Evolutionary conservation across 92 coral and sea anemone species (phyloP), one percentile per base, ranked within the genome.

Genomic region (Phenganax stokvisi): DNA sequence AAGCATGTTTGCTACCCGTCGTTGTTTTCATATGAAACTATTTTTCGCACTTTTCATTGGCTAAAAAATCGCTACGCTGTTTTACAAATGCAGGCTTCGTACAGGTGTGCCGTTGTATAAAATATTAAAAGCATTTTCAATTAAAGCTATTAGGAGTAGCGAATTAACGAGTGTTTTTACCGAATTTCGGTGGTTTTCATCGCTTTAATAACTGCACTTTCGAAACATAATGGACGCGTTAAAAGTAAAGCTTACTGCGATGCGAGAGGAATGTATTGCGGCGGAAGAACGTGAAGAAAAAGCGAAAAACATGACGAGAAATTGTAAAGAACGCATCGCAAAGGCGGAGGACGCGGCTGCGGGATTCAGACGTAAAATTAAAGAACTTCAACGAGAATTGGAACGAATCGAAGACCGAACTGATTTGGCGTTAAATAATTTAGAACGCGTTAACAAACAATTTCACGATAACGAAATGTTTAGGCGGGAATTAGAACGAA

Each of bases 361-460:
- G 3, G 69, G 54, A 0, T 10, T 5, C 9, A 76, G 31, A 8
- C 69, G 81, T 27, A 61, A 31, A 76, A 76, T 76, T 8, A 31
- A 60, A 76, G 44, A 27, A 6, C 12, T 12, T 29, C 55, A 76
- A 60, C 6, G 2, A 11, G 12, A 6, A 7, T 59, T 76, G 54
- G 56, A 59, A 31, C 31, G 27, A 59, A 69, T 76, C 16, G 81
- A 76, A 57, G 69, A 76, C 70, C 64, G n/a, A 53, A 76, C 81
- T 13, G 81, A 76, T 76, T 15, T 7, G 10, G 60, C 58, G 25
- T 56, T 76, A 10, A 70, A 76, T 56, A 76, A 12, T 20, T 57
- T 76, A 2, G 81, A 76, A 60, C 81, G 81, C 15, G 12, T 76
- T 27, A 58, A 57, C 67, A 30, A 59, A 53, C 53, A 57, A 10